phyloP scores from a whole-genome alignment of 2,797 vertebrate species.

The Capromys pilorides region DNA sequence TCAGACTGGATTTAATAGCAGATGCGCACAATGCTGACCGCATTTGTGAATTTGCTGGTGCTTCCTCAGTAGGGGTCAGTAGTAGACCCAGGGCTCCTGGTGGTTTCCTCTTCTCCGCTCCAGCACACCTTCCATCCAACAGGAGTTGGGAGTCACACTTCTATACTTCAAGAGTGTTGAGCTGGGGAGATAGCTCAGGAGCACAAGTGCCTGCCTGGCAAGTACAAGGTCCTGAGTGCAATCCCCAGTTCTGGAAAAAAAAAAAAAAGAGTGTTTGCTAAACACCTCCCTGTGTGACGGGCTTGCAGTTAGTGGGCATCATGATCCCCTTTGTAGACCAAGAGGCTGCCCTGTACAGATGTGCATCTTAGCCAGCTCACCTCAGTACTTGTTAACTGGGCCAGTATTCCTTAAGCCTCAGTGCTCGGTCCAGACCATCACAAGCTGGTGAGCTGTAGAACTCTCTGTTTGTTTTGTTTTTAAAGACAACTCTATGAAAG shows the following conservation, averaged over 20 bases:
- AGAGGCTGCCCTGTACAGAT: not conserved
- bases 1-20: not conserved
- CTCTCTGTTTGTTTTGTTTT: not conserved
- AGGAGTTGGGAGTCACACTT: not conserved
- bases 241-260: no score
- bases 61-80: not conserved
- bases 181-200: no score
- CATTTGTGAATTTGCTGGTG: not conserved
- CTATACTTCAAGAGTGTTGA: not conserved
- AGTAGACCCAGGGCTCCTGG: not conserved
- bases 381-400: not conserved
- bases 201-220: no score
- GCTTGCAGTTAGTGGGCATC: not conserved
- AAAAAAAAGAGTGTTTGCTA: not conserved
- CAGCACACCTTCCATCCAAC: no score
- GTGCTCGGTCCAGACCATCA: not conserved
- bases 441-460: not conserved
- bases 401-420: not conserved
- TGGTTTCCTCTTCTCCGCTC: not conserved
- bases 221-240: no score
- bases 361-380: not conserved
- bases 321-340: not conserved
- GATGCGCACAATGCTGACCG: not conserved
- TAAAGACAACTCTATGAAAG: not conserved
- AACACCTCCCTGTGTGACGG: not conserved